Conservation (phyloP, 2,113 vertebrate species). For the Cyanoliseus patagonus region DNA sequence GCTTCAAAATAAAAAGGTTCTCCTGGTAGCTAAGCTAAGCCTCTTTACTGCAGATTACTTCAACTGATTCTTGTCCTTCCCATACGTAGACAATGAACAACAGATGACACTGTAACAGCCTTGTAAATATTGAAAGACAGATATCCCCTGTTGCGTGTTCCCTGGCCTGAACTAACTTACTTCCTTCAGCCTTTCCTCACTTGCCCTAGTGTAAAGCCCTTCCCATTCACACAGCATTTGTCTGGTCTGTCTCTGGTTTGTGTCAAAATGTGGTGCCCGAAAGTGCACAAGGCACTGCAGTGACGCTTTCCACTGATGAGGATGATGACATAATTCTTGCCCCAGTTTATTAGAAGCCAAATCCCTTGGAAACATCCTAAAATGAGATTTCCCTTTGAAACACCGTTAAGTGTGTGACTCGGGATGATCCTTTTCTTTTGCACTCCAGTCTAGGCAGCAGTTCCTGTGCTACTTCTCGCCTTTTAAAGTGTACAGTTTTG, state of each 20-base stretch:
- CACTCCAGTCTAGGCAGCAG: background rate
- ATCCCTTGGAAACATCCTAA: background rate
- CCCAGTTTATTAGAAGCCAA: background rate
- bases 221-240: background rate
- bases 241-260: background rate
- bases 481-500: background rate
- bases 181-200: background rate
- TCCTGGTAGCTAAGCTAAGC: background rate
- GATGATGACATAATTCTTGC: background rate
- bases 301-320: rapidly evolving
- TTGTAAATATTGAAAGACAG: background rate
- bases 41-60: background rate
- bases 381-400: background rate
- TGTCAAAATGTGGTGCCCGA: background rate
- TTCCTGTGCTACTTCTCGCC: background rate
- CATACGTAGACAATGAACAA: background rate
- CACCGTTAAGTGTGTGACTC: rapidly evolving
- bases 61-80: background rate
- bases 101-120: background rate
- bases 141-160: background rate
- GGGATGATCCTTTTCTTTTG: background rate
- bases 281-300: background rate
- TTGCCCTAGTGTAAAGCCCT: background rate
- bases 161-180: background rate
- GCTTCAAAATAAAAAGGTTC: background rate